These are phyloP conservation scores for Drosophila fuyamai DNA, from an alignment of 1,140 invertebrate species.

Conservation along the genomic window DNA sequence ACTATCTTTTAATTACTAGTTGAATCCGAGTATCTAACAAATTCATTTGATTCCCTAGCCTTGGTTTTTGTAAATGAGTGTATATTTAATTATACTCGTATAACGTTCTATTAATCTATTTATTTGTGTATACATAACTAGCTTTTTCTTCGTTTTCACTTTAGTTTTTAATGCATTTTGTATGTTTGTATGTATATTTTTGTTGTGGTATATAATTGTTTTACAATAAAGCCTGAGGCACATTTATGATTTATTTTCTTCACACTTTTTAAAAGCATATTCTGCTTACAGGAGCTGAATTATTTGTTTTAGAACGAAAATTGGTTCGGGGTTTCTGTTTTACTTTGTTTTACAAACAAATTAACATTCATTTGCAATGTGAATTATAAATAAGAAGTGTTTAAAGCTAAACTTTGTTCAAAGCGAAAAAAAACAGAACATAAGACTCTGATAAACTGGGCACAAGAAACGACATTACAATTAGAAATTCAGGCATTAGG, in stretches of 20 bases:
- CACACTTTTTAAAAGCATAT: conserved; percentile 38
- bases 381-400: conserved; percentile 21
- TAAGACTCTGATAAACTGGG: conserved; percentile 31
- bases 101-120: conserved; percentile 63
- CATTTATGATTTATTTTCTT: conserved; percentile 63
- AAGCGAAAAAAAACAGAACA: conserved; percentile 42
- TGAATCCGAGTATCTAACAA: conserved; percentile 56
- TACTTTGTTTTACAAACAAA: conserved; percentile 77
- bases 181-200: conserved; percentile 58
- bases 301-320: conserved; percentile 40
- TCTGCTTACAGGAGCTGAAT: conserved; percentile 1
- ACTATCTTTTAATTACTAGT: conserved; percentile 37
- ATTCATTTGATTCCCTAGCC: conserved; percentile 66
- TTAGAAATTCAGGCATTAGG: conserved; percentile 33
- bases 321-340: conserved; percentile 32
- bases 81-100: conserved; percentile 70
- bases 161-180: conserved; percentile 48
- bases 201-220: conserved; percentile 69
- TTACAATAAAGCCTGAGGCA: conserved; percentile 83
- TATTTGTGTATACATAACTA: conserved; percentile 55
- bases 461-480: conserved; percentile 41
- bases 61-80: conserved; percentile 73
- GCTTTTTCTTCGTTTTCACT: conserved; percentile 20
- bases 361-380: conserved; percentile 51
- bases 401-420: conserved; percentile 58